phyloP scores from a whole-genome alignment of 2,113 vertebrate genomes.

The Colaptes auratus region DNA sequence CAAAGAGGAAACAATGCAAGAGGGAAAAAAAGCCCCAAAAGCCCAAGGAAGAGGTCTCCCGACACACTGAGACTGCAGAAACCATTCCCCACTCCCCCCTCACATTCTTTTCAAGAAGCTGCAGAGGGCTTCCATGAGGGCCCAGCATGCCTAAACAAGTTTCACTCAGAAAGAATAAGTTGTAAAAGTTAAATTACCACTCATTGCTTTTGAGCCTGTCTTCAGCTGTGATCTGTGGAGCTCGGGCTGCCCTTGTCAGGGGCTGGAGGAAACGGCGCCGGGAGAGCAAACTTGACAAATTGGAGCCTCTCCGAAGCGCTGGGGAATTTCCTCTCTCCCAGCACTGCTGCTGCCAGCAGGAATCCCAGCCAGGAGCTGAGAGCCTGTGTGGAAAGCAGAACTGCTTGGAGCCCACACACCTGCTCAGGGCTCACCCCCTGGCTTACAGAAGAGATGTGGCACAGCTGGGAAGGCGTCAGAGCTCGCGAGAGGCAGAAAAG shows the following conservation, averaged over 20 bases:
- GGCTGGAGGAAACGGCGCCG: not conserved
- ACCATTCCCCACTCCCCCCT: slow-evolving; percentile 39
- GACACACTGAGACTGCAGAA: slow-evolving; percentile 49
- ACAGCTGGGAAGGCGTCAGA: not conserved
- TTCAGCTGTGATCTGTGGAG: slow-evolving; percentile 60
- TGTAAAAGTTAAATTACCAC: slow-evolving; percentile 61
- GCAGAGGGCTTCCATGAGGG: slow-evolving; percentile 61
- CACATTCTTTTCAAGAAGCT: slow-evolving; percentile 58
- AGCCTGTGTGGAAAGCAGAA: not conserved
- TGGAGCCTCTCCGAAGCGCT: not conserved
- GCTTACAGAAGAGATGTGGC: not conserved
- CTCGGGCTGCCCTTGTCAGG: slow-evolving; percentile 29
- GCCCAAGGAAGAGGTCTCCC: not conserved
- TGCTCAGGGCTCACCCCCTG: not conserved
- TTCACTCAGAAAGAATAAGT: slow-evolving; percentile 67
- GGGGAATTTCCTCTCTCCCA: not conserved
- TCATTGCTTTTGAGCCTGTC: slow-evolving; percentile 58
- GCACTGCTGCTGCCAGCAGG: not conserved
- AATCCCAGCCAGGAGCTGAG: not conserved
- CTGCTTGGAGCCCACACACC: not conserved
- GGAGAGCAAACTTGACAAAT: not conserved
- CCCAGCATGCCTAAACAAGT: slow-evolving; percentile 68
- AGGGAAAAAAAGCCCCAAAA: not conserved
- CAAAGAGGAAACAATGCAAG: slow-evolving; percentile 47
- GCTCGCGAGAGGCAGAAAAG: not conserved